Conservation (phyloP, 1,140 invertebrate species). For the Elysia chlorotica region DNA sequence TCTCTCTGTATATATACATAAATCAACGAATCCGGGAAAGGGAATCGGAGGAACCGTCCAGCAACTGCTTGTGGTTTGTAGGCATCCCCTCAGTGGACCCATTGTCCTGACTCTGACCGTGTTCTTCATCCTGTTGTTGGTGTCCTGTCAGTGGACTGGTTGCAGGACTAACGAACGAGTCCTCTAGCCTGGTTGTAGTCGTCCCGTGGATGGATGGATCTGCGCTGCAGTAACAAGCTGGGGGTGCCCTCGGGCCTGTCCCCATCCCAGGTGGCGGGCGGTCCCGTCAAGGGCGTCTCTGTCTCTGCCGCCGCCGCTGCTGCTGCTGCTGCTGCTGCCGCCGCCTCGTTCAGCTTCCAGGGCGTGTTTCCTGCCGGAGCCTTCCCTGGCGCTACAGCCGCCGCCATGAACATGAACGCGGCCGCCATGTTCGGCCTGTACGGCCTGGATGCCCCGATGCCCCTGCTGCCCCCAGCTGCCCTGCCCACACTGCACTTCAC, state of each 20-base stretch:
- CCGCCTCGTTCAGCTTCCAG: constrained; percentile 7
- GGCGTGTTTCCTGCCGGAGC: not conserved
- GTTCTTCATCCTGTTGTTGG: too few species aligned
- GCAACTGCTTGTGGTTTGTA: not conserved
- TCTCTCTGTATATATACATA: too few species aligned
- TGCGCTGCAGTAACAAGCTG: constrained; percentile 15
- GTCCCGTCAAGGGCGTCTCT: constrained; percentile 6
- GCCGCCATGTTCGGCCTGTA: constrained; percentile 29
- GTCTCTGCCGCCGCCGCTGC: constrained; percentile 5
- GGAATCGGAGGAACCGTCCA: too few species aligned
- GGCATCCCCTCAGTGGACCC: too few species aligned
- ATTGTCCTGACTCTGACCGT: too few species aligned
- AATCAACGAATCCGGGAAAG: too few species aligned
- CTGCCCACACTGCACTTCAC: constrained; percentile 60
- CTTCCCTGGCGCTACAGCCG: too few species aligned
- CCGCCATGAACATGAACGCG: not conserved
- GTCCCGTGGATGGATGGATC: constrained; percentile 16
- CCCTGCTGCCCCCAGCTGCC: constrained; percentile 39
- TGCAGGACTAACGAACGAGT: too few species aligned
- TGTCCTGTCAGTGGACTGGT: too few species aligned
- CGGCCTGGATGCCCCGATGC: constrained; percentile 20
- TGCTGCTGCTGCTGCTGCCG: constrained; percentile 21
- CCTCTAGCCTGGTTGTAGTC: not conserved
- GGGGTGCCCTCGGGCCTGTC: constrained; percentile 2
- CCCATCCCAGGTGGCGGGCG: not conserved